Evolutionary conservation across 1,140 invertebrate species (phyloP), one percentile per base, ranked within the genome.

Genomic region (Drosophila nigrodunni): DNA sequence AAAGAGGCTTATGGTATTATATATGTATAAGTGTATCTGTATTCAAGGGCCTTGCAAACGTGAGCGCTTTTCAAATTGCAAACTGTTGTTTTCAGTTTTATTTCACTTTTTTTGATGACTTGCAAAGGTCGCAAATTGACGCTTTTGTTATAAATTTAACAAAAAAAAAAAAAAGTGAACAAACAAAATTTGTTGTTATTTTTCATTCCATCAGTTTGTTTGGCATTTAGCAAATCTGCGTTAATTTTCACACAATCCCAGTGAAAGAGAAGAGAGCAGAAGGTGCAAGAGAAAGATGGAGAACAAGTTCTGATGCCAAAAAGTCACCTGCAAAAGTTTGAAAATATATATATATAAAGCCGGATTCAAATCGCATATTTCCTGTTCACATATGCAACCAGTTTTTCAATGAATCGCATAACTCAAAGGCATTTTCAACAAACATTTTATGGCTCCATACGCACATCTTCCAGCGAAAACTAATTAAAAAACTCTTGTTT

Each of bases 401-500:
- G 82, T 86, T 87, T 78, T 30, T 50, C 18, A 7, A 18, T 39
- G 46, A 64, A 78, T 69, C 79, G 59, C 77, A 86, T 77, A 85
- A 77, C 70, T 71, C 49, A 86, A 81, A 74, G 58, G 39, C 47
- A 55, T 66, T 74, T 30, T 64, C 37, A 47, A 47, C 43, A 15
- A 15, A 47, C 34, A 47, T 60, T 71, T 79, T 62, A 67, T 57
- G 52, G 46, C 35, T 35, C 18, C 50, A 39, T 30, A 50, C 47
- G 50, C 64, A 44, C 37, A 13, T 15, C 57, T 60, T 13, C 18
- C 57, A 41, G 15, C 21, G 15, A 77, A 78, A 69, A 65, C 60
- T 87, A 86, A 86, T 86, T 86, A 81, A 81, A 25, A 86, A 82
- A 74, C 71, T 74, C 76, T 87, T 76, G 68, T 87, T 76, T n/a